phyloP scores from a whole-genome alignment of 2,113 vertebrate species.

The Cavia aperea region DNA sequence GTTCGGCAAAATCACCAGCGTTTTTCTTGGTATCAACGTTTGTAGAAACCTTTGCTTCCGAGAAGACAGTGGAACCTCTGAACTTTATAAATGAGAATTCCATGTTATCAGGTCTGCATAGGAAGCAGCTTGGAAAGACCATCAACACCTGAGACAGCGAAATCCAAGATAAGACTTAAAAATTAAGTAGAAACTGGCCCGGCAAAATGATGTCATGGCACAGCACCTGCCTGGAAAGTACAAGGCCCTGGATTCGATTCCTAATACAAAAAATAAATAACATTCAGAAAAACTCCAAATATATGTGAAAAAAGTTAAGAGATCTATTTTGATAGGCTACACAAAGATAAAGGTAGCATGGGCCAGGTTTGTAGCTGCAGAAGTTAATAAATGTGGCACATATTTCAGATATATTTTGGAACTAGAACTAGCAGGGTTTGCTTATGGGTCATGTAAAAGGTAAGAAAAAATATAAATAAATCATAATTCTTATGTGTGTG shows the following conservation, averaged over 20 bases:
- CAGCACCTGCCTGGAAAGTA: too few species aligned
- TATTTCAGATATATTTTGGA: neutral
- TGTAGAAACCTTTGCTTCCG: conserved; percentile 43
- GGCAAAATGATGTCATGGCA: too few species aligned
- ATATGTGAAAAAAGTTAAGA: neutral
- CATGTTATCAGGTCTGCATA: neutral
- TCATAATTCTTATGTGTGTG: neutral
- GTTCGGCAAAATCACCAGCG: conserved; percentile 23
- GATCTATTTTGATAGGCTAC: neutral
- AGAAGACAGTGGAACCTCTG: conserved; percentile 43
- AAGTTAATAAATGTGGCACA: neutral
- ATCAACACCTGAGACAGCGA: neutral
- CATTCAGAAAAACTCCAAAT: neutral
- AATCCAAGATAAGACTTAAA: neutral
- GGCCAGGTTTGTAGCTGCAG: neutral
- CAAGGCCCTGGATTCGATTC: too few species aligned
- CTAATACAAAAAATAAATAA: too few species aligned
- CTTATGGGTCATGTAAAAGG: neutral
- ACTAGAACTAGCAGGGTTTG: neutral
- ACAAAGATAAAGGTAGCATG: neutral
- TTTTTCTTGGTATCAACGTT: conserved; percentile 43
- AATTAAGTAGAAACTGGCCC: neutral
- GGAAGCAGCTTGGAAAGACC: conserved; percentile 29
- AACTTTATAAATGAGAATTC: conserved; percentile 31
- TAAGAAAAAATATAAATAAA: neutral